These are phyloP conservation scores for Alsophila aescularia DNA, from an alignment of 2,888 invertebrate species.

Conservation along the genomic window DNA sequence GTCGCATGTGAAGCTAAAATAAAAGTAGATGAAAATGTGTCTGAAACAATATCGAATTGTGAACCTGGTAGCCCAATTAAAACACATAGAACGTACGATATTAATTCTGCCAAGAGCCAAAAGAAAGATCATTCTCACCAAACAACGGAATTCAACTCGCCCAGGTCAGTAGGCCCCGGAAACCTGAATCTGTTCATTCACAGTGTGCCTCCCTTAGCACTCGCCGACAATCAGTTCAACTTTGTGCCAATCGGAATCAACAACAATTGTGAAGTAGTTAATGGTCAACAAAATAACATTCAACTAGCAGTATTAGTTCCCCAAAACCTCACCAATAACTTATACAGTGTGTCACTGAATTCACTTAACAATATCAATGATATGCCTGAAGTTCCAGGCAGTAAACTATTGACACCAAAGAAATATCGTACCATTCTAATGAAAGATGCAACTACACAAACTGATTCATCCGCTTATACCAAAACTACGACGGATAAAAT, in stretches of 20 bases:
- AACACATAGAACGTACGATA: conserved; percentile 72
- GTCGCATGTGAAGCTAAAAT: conserved; percentile 48
- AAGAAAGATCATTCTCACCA: conserved; percentile 73
- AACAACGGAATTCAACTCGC: conserved; percentile 74
- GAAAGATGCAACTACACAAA: conserved; percentile 89
- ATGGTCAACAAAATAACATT: conserved; percentile 76
- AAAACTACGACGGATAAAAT: conserved; percentile 60
- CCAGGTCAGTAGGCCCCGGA: conserved; percentile 69
- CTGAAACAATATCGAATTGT: conserved; percentile 46
- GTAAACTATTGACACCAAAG: conserved; percentile 73
- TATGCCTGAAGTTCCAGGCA: conserved; percentile 49
- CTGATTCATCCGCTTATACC: conserved; percentile 70
- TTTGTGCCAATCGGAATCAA: conserved; percentile 76
- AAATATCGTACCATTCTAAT: conserved; percentile 77
- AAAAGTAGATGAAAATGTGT: conserved; percentile 48
- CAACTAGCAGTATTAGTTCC: conserved; percentile 86
- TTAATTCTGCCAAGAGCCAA: conserved; percentile 71
- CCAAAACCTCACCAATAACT: conserved; percentile 70
- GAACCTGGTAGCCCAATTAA: conserved; percentile 67
- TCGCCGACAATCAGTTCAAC: conserved; percentile 74
- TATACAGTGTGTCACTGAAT: conserved; percentile 75
- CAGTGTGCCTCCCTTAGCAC: conserved; percentile 70
- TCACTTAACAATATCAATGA: conserved; percentile 67
- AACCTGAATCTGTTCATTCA: conserved; percentile 76
- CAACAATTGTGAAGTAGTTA: conserved; percentile 67